A percentile compares a stretch with the other conserved stretches of the same genome.
Evolutionary conservation across 2,888 invertebrate species (phyloP).

Genomic region (Idaea aversata): DNA sequence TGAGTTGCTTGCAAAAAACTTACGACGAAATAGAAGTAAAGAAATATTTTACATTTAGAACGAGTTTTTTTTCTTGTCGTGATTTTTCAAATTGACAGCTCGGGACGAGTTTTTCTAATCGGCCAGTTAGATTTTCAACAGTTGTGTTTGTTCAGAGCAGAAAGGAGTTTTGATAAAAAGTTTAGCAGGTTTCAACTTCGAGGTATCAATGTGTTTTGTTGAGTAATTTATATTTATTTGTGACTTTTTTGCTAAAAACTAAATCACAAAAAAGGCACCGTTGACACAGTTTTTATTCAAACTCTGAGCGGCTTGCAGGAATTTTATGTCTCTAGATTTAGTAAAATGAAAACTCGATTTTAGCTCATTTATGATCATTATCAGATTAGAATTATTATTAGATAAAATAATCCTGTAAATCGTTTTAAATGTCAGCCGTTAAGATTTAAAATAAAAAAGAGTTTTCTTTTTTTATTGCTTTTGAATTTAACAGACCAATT

Average conservation of each 20-base stretch:
- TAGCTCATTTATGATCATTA: too few relatives aligned
- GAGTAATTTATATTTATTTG: neutral
- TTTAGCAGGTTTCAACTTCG: neutral
- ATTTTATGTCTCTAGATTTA: too few relatives aligned
- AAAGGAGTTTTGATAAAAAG: neutral
- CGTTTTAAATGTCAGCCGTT: too few relatives aligned
- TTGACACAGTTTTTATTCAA: neutral
- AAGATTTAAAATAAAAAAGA: too few relatives aligned
- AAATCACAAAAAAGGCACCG: too few relatives aligned
- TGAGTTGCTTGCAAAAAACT: constrained; percentile 45
- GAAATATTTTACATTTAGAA: constrained; percentile 51
- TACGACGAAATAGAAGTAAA: constrained; percentile 25
- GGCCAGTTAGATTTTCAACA: constrained; percentile 46
- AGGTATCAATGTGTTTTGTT: neutral
- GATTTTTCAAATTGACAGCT: constrained; percentile 45
- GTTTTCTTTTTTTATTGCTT: too few relatives aligned
- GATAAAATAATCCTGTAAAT: too few relatives aligned
- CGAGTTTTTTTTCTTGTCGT: constrained; percentile 40
- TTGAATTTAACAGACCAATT: too few relatives aligned
- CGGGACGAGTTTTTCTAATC: constrained; percentile 32
- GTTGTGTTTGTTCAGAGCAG: constrained; percentile 20
- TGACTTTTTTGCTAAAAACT: too few relatives aligned
- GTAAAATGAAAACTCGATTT: too few relatives aligned
- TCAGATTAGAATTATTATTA: too few relatives aligned
- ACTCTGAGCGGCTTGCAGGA: too few relatives aligned